Percentiles rank a stretch among this genome's conserved stretches.
phyloP scores from a whole-genome alignment of 2,113 vertebrate species.

The Mola mola region DNA sequence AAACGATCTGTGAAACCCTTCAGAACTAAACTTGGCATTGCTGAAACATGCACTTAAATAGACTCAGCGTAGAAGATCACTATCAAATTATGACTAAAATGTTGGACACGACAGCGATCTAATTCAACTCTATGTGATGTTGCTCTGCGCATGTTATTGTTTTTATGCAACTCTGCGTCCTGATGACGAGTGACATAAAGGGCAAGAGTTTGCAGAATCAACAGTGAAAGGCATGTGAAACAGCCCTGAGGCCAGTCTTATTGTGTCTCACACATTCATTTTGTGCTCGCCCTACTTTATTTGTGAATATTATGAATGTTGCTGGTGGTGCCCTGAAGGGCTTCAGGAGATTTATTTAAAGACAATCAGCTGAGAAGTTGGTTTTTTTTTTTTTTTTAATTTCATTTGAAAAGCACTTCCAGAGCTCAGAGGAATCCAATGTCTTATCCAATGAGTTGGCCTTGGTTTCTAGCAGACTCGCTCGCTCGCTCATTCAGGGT shows the following conservation, averaged over 20 bases:
- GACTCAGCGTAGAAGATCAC: conserved; percentile 2
- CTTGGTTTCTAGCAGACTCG: too few species aligned
- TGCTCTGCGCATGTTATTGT: conserved; percentile 2
- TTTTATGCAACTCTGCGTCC: conserved; percentile 14
- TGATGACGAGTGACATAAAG: conserved; percentile 39
- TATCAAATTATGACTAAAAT: conserved; percentile 35
- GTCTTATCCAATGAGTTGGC: neutral
- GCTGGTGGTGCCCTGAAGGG: conserved; percentile 17
- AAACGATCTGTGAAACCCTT: conserved; percentile 50
- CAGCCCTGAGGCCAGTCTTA: conserved; percentile 26
- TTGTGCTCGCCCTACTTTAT: conserved; percentile 36
- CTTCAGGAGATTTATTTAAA: conserved; percentile 1
- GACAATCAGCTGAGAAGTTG: neutral
- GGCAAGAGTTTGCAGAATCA: conserved; percentile 32
- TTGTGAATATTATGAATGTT: conserved; percentile 15
- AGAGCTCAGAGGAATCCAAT: neutral
- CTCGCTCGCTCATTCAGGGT: too few species aligned
- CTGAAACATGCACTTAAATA: conserved; percentile 25
- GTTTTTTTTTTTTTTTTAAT: neutral
- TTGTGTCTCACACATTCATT: conserved; percentile 19
- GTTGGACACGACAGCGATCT: conserved; percentile 6
- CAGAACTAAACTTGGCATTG: conserved; percentile 36
- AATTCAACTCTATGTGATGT: conserved; percentile 35
- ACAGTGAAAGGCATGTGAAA: conserved; percentile 20
- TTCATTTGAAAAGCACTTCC: conserved; percentile 1